Conservation (phyloP, 1,140 invertebrate genomes). For the Daktulosphaira vitifoliae region DNA sequence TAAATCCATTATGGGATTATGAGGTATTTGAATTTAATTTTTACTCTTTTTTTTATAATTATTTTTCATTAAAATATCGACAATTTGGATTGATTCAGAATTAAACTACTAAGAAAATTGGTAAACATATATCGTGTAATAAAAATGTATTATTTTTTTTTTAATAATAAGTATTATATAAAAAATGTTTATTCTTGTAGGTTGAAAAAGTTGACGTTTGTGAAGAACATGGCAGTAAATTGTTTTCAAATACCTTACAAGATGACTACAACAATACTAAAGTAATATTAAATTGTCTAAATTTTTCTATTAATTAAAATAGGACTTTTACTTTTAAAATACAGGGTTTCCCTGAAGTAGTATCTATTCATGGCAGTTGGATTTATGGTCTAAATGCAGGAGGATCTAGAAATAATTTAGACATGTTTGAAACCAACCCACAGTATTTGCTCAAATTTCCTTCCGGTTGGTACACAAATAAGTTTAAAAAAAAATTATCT, state of each 20-base stretch:
- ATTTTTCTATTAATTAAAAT: neutral
- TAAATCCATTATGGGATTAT: no score
- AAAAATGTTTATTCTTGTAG: neutral
- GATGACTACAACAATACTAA: neutral
- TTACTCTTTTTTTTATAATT: no score
- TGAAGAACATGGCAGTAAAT: constrained; percentile 16
- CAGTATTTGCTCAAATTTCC: constrained; percentile 33
- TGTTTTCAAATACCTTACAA: neutral
- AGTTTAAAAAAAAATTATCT: no score
- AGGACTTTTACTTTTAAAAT: no score
- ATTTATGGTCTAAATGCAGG: constrained; percentile 31
- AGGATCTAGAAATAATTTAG: constrained; percentile 33
- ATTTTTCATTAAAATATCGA: no score
- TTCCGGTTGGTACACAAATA: neutral
- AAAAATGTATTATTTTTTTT: no score
- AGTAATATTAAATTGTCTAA: neutral
- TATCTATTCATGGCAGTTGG: constrained; percentile 28
- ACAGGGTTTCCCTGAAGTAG: constrained; percentile 20
- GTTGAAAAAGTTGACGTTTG: constrained; percentile 22
- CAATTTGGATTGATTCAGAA: no score
- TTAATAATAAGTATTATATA: no score
- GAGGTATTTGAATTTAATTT: no score
- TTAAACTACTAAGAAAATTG: no score
- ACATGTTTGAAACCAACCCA: constrained; percentile 33
- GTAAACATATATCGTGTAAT: no score